A percentile compares a stretch with the other conserved stretches of the same genome.
phyloP scores from a whole-genome alignment of 2,113 vertebrate genomes.

The Eptatretus burgeri region DNA sequence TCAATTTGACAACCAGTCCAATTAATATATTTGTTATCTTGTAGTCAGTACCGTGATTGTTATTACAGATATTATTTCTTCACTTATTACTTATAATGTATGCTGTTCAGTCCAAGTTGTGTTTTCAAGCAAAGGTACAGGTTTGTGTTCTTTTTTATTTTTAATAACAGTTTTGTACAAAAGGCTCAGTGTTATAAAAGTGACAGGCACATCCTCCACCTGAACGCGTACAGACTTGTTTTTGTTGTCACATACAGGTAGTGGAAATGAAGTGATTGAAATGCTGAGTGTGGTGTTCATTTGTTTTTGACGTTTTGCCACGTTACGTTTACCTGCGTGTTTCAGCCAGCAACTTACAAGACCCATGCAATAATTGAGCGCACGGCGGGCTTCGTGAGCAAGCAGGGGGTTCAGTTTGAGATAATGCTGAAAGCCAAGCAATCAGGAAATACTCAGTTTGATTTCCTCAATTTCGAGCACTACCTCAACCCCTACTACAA shows the following conservation, averaged over 20 bases:
- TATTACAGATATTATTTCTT: too few species aligned
- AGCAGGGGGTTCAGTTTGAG: constrained; percentile 85
- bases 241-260: not conserved
- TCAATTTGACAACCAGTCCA: too few species aligned
- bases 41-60: too few species aligned
- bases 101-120: too few species aligned
- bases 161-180: too few species aligned
- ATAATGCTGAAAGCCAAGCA: constrained; percentile 94
- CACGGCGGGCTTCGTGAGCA: constrained; percentile 73
- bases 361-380: constrained; percentile 91
- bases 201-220: too few species aligned
- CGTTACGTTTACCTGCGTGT: constrained; percentile 9
- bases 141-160: too few species aligned
- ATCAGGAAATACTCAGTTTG: constrained; percentile 73
- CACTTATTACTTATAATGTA: too few species aligned
- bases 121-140: too few species aligned
- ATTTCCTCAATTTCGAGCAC: constrained; percentile 86
- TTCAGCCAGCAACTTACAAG: constrained; percentile 64
- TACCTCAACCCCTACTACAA: constrained; percentile 98
- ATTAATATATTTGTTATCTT: too few species aligned
- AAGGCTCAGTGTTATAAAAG: too few species aligned
- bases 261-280: too few species aligned
- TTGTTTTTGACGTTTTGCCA: not conserved
- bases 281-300: not conserved
- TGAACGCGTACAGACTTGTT: not conserved